phyloP scores from a whole-genome alignment of 1,140 invertebrate genomes.

The Saccostrea glomerata region DNA sequence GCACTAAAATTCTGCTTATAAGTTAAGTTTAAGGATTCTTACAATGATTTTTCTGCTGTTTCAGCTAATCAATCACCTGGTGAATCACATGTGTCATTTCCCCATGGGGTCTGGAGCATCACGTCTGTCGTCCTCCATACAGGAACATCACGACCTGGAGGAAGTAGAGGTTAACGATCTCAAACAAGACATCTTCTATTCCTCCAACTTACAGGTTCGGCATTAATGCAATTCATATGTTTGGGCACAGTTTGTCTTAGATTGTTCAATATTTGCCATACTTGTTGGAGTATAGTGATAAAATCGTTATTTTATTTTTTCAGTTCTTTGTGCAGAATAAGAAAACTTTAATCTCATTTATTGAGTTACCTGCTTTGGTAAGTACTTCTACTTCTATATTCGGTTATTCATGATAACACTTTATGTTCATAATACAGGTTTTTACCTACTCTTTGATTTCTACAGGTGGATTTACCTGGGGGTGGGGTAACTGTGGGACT shows the following conservation, averaged over 20 bases:
- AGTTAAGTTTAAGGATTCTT: no score
- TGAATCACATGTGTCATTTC: conserved; percentile 93
- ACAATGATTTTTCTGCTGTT: not conserved
- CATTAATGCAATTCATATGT: no score
- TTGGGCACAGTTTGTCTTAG: no score
- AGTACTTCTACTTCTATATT: conserved; percentile 53
- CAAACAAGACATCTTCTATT: conserved; percentile 88
- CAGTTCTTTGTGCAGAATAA: conserved; percentile 92
- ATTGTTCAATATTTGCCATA: no score
- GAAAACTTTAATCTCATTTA: conserved; percentile 90
- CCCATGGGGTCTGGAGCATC: conserved; percentile 91
- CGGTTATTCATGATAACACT: not conserved
- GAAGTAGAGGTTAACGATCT: conserved; percentile 84
- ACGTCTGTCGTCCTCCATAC: conserved; percentile 90
- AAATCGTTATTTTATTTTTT: conserved; percentile 73
- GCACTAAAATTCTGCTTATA: no score
- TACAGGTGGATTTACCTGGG: conserved; percentile 84
- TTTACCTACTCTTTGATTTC: not conserved
- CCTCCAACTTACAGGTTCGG: conserved; percentile 88
- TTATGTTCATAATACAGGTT: not conserved
- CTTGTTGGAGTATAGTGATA: no score
- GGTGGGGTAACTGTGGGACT: conserved; percentile 87
- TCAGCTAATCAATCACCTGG: conserved; percentile 83
- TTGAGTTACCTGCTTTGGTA: conserved; percentile 92
- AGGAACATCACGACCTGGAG: conserved; percentile 95